Conservation (phyloP, 2,113 vertebrate genomes). For the Sylvilagus bachmani region DNA sequence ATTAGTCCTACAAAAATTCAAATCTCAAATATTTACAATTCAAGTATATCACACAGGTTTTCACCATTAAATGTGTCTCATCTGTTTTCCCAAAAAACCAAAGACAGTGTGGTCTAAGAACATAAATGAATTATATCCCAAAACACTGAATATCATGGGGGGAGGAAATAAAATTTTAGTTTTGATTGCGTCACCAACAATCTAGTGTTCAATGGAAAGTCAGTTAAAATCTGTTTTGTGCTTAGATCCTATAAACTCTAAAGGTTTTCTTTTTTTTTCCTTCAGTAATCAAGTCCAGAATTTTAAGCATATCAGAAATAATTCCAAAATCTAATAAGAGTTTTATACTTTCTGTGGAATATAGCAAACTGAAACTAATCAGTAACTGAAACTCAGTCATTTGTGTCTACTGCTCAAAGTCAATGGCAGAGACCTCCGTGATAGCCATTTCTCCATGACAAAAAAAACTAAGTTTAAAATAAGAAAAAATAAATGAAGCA, state of each 20-base stretch:
- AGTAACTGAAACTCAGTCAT: not conserved
- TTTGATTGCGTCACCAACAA: not conserved
- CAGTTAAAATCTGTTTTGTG: not conserved
- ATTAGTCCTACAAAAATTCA: not conserved
- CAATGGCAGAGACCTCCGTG: not conserved
- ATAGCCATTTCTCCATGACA: not conserved
- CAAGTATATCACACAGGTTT: not conserved
- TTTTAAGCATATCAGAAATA: not conserved
- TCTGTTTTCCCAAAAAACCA: slow-evolving; percentile 1
- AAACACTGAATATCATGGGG: not conserved
- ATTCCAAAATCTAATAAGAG: not conserved
- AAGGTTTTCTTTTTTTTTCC: not conserved
- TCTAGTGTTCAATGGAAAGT: not conserved
- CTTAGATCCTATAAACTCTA: not conserved
- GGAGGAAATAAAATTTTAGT: not conserved
- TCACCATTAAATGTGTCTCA: not conserved
- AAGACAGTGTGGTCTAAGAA: slow-evolving; percentile 57
- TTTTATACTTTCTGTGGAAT: not conserved
- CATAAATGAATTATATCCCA: not conserved
- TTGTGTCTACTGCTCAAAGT: not conserved
- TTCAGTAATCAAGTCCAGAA: not conserved
- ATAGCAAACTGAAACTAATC: not conserved
- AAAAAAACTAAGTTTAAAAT: too few relatives aligned
- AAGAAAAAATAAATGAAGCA: not conserved
- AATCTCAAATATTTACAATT: not conserved